Evolutionary conservation across 2,797 vertebrate species (phyloP).

Genomic region (Poecilia picta): DNA sequence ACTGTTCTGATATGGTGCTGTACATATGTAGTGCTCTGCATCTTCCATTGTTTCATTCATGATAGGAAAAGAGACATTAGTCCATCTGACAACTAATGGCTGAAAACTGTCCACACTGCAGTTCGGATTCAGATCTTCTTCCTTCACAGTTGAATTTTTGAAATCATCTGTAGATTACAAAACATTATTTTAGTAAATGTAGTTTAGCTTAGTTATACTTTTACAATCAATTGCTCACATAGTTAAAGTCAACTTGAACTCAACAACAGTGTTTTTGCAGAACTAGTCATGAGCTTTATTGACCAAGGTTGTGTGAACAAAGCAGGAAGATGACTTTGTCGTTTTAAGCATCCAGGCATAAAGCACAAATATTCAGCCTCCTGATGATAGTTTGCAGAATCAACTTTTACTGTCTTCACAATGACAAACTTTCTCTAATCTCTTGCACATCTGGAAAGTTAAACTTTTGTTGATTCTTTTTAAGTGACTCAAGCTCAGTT

Average conservation of each 20-base stretch:
- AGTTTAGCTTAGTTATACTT: neutral
- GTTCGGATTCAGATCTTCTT: constrained; percentile 44
- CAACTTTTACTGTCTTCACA: neutral
- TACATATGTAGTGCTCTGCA: neutral
- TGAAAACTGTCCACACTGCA: constrained; percentile 61
- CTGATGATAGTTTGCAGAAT: neutral
- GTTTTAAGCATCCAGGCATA: neutral
- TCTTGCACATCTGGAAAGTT: too few species aligned
- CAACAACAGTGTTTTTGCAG: neutral
- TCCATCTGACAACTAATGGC: constrained; percentile 41
- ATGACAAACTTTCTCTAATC: too few species aligned
- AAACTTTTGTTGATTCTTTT: too few species aligned
- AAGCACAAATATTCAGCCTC: neutral
- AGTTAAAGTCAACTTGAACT: neutral
- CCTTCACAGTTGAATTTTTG: constrained; percentile 13
- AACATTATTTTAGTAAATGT: neutral
- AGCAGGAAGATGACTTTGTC: neutral
- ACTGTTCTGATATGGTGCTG: neutral
- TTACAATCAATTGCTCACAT: neutral
- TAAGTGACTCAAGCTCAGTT: too few species aligned
- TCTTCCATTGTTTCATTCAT: neutral
- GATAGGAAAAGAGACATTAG: neutral
- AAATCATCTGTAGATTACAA: neutral
- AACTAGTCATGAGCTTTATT: neutral
- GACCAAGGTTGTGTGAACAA: too few species aligned